phyloP scores from a whole-genome alignment of 2,888 invertebrate genomes.

The Eubasilissa splendida region DNA sequence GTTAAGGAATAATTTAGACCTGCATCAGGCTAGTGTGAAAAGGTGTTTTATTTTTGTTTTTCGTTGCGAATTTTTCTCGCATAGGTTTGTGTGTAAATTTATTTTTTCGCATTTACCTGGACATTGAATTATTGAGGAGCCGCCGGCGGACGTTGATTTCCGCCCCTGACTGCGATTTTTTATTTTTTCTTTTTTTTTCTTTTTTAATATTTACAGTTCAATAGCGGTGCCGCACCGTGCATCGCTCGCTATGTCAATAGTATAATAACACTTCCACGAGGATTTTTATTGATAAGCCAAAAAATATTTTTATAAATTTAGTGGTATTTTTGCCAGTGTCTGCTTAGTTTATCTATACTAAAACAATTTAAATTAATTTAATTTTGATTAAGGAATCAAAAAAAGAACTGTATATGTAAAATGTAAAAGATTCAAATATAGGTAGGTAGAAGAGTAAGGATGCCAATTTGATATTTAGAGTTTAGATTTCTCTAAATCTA shows the following conservation, averaged over 20 bases:
- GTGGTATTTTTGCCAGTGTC: no score
- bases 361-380: no score
- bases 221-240: conserved; percentile 1
- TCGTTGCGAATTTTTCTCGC: conserved; percentile 41
- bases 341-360: no score
- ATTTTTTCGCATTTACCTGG: conserved; percentile 41
- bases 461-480: no score
- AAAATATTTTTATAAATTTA: no score
- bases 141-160: conserved; percentile 47
- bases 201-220: conserved; percentile 30
- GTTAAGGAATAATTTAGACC: conserved; percentile 45
- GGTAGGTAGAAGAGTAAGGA: no score
- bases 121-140: conserved; percentile 48
- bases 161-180: conserved; percentile 29
- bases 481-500: no score
- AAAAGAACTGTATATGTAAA: no score
- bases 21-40: conserved; percentile 18
- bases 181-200: neutral
- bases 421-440: no score
- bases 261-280: neutral
- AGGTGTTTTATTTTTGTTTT: conserved; percentile 22
- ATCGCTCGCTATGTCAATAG: conserved; percentile 5
- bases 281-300: neutral
- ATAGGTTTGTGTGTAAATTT: conserved; percentile 23
- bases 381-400: no score